Evolutionary conservation across 2,797 vertebrate genomes (phyloP), one percentile per base, ranked within the genome.

Genomic region (Lycodopsis pacificus): DNA sequence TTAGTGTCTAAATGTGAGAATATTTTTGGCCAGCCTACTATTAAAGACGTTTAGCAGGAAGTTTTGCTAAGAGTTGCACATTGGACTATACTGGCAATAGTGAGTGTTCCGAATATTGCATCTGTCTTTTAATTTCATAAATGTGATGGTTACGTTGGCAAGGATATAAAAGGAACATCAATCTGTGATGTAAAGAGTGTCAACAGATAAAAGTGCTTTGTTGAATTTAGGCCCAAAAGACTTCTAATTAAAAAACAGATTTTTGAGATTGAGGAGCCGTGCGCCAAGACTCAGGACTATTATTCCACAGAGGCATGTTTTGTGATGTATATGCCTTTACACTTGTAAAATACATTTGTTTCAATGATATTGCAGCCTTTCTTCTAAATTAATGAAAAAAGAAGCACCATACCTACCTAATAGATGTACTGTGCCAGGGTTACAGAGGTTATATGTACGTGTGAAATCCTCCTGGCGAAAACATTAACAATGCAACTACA

Each of bases 401-500:
- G 17, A 59, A 40, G 7, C 53, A n/a, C 15, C 7, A 7, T 15
- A 51, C 3, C 62, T 30, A 8, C 20, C 12, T 15, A 15, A 36
- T 17, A 57, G 1, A 53, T 7, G 11, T 25, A n/a, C 27, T 38
- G 19, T 61, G 25, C 59, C 38, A 17, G 2, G 7, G 14, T 69
- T 42, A 48, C 12, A 20, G 4, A 64, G 25, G 17, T 7, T 25
- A 7, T 48, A 5, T 42, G 46, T 49, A 53, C 44, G 17, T 44
- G 19, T 64, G 22, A 25, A 58, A 80, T 75, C 22, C 73, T 58
- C 25, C 36, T 6, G 7, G 40, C 54, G 44, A 25, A 62, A 78
- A 69, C 73, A 76, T 65, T 57, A 78, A 65, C 25, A 79, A 58
- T 62, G 22, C 58, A 75, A 57, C 59, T 64, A 57, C 40, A 46